These are phyloP conservation scores for Pteropus rufus DNA, from an alignment of 2,797 vertebrate genomes.

Conservation along the genomic window DNA sequence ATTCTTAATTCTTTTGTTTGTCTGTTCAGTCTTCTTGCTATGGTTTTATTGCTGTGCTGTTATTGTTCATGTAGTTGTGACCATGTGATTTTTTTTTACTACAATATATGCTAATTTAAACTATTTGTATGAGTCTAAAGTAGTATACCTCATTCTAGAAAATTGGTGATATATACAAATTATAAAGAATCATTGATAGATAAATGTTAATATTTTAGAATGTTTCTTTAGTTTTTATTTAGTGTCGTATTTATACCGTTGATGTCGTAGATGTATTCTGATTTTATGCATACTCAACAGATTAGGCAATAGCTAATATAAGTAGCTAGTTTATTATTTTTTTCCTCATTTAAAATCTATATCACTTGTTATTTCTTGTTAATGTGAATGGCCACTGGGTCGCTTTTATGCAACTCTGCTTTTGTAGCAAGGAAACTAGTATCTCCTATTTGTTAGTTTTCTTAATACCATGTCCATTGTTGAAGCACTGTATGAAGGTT, in stretches of 20 bases:
- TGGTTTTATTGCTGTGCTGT: slow-evolving; percentile 3
- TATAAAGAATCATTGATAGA: not conserved
- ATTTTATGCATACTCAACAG: not conserved
- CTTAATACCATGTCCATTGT: not conserved
- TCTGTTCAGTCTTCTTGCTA: not conserved
- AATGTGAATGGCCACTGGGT: not conserved
- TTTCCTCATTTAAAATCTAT: not conserved
- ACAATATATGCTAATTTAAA: not conserved
- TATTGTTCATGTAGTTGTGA: not conserved
- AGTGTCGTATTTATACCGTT: not conserved
- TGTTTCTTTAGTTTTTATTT: not conserved
- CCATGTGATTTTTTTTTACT: not conserved
- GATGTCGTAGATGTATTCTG: not conserved
- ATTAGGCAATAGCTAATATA: not conserved
- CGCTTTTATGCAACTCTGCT: not conserved
- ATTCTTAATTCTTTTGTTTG: not conserved
- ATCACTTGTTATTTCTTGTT: slow-evolving; percentile 6
- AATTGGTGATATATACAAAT: not conserved
- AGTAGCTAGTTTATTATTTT: not conserved
- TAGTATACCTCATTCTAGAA: not conserved
- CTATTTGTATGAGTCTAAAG: not conserved
- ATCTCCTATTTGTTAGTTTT: not conserved
- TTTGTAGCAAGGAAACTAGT: not conserved
- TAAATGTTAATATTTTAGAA: not conserved
- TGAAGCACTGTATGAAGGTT: not conserved